Percentiles rank a stretch among this genome's conserved stretches.
Conservation (phyloP, 2,797 vertebrate genomes). For the Rhynchotus rufescens region DNA sequence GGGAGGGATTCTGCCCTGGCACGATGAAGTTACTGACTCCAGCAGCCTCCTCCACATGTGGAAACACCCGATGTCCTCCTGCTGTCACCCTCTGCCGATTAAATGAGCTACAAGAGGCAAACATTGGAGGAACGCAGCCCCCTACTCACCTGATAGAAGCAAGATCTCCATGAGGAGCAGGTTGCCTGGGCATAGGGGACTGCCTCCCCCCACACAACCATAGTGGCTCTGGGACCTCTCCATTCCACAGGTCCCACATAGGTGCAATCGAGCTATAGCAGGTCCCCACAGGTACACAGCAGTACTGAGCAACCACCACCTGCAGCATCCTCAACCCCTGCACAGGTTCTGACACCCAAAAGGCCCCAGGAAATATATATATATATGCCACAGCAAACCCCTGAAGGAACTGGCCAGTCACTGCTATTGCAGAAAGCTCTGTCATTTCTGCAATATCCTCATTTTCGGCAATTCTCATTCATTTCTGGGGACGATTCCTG, state of each 20-base stretch:
- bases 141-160: background rate
- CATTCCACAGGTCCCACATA: background rate
- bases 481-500: background rate
- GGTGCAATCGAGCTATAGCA: rapidly evolving
- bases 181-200: rapidly evolving
- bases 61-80: background rate
- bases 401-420: background rate
- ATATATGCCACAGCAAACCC: background rate
- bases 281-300: background rate
- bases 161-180: background rate
- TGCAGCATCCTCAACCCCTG: background rate
- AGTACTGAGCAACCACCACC: background rate
- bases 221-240: background rate
- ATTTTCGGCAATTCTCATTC: too few species aligned
- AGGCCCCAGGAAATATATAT: background rate
- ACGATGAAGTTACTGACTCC: background rate
- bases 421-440: background rate
- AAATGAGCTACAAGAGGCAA: background rate
- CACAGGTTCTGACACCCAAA: background rate
- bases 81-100: background rate
- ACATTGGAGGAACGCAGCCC: background rate
- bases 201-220: background rate
- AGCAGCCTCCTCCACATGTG: background rate
- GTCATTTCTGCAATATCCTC: too few species aligned
- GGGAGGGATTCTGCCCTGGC: background rate